phyloP scores from a whole-genome alignment of 2,113 vertebrate species.

The Pseudolaguvia tuberculata region DNA sequence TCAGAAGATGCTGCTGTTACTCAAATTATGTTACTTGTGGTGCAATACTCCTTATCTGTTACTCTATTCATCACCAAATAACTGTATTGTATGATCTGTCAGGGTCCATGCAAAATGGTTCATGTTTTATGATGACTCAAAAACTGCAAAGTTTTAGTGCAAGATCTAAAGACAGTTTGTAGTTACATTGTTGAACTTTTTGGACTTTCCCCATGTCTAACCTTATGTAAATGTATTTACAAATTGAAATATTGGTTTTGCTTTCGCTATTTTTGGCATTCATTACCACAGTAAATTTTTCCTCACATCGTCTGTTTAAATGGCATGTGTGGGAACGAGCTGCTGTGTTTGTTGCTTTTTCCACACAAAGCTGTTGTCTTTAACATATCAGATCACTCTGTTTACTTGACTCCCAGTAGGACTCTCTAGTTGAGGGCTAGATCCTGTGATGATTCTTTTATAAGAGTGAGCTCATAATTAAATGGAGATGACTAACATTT shows the following conservation, averaged over 20 bases:
- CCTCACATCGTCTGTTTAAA: conserved; percentile 45
- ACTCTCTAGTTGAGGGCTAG: conserved; percentile 35
- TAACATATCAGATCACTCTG: conserved; percentile 57
- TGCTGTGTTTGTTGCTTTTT: conserved; percentile 65
- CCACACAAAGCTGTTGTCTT: conserved; percentile 62
- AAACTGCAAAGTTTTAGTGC: not conserved
- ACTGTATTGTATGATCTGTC: not conserved
- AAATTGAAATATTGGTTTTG: not conserved
- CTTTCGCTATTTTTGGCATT: not conserved
- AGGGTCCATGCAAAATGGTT: not conserved
- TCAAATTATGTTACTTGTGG: too few species aligned
- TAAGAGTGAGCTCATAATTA: conserved; percentile 28
- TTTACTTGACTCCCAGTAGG: conserved; percentile 54
- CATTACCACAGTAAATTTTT: conserved; percentile 37
- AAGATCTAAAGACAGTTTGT: not conserved
- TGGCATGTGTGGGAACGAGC: conserved; percentile 64
- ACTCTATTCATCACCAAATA: not conserved
- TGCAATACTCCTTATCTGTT: not conserved
- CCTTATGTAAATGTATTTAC: conserved; percentile 3
- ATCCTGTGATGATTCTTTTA: conserved; percentile 48
- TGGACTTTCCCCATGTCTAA: not conserved
- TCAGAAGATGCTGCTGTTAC: not conserved
- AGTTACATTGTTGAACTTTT: not conserved
- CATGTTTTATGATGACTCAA: not conserved
- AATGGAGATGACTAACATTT: conserved; percentile 18